Evolutionary conservation across 2,113 vertebrate species (phyloP), one percentile per base, ranked within the genome.

Genomic region (Propithecus coquereli): DNA sequence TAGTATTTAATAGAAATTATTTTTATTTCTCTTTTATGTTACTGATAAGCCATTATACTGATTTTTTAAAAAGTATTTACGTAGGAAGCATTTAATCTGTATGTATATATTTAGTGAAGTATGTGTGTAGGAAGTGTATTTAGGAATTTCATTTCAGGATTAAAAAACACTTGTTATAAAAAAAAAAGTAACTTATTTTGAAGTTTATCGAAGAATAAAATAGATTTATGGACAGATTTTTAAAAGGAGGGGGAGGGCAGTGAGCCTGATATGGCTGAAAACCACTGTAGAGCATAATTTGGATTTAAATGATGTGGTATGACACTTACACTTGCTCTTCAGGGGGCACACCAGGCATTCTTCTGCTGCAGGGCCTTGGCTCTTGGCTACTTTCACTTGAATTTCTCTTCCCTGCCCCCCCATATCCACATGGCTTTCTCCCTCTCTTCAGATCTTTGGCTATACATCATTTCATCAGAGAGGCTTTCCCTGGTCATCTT

Each of bases 71-170:
- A 52, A 63, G 22, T 45, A 52, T n/a, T 22, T 68, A 6, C 6
- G 0, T 34, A 82, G 59, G 34, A 17, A 89, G 11, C 59, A 40
- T 54, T 61, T 68, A 52, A 12, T 40, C 25, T 63, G 3, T 40
- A 34, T 76, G 14, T 50, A 54, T 87, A 16, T 87, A 52, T 70
- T 91, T 76, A 83, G 40, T 77, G 23, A 66, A 88, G 40, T 12
- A 25, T 23, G 0, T 89, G 70, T 61, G 6, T 52, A 37, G n/a
- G 32, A 79, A 45, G 65, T 32, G 16, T 61, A 40, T 57, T 63
- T 73, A 79, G 52, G 50, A 84, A 54, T 79, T 70, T 93, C n/a
- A 61, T 52, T 59, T 95, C 40, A 89, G 22, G 22, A 61, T 84
- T 63, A 27, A n/a, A 81, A 37, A 90, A 4, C 47, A 70, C 6